phyloP scores from a whole-genome alignment of 2,888 invertebrate genomes.

The Leptothorax acervorum region DNA sequence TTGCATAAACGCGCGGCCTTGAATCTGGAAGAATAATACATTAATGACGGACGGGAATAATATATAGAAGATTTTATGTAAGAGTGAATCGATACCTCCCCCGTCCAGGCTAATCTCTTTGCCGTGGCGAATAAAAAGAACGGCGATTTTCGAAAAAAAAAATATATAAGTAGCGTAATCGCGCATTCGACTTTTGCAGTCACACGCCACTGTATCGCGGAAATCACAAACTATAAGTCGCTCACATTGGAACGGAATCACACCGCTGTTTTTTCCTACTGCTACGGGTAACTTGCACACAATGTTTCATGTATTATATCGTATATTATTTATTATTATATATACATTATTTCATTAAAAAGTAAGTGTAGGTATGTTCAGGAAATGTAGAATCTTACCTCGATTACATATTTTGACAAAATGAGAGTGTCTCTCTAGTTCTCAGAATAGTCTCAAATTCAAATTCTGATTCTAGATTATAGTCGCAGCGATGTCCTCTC shows the following conservation, averaged over 20 bases:
- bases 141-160: conserved; percentile 29
- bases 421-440: background rate
- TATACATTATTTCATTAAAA: background rate
- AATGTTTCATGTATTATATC: background rate
- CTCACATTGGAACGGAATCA: conserved; percentile 6
- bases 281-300: conserved; percentile 36
- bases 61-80: conserved; percentile 41
- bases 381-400: background rate
- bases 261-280: background rate
- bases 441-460: background rate
- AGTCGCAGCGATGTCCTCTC: background rate
- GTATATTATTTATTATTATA: background rate
- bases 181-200: conserved; percentile 33
- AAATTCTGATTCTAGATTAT: background rate
- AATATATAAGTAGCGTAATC: conserved; percentile 55
- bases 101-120: conserved; percentile 22
- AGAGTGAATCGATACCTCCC: conserved; percentile 45
- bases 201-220: conserved; percentile 25
- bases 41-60: conserved; percentile 25
- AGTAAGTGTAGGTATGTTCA: background rate
- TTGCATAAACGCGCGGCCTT: conserved; percentile 39
- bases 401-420: background rate
- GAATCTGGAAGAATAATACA: conserved; percentile 30
- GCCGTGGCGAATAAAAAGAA: conserved; percentile 15
- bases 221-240: conserved; percentile 21